Base-by-base conservation (phyloP, 2,888 invertebrate genomes). In the Mamestra brassicae region DNA sequence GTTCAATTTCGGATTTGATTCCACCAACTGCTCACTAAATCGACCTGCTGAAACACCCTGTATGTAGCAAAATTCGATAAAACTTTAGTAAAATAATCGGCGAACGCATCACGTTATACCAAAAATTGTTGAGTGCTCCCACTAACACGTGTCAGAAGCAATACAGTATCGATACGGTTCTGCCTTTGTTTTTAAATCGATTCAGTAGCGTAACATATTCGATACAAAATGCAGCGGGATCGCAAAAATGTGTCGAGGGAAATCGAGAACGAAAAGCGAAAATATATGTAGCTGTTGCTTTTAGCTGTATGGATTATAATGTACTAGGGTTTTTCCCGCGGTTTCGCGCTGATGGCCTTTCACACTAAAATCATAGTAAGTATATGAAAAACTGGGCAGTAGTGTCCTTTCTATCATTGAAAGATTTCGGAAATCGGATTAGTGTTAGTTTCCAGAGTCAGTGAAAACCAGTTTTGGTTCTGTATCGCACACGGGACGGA, bases 121-220 rank as follows among this genome's bases (percentile, higher is more conserved):
- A 63, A 68, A 63, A 80, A 17, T 68, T 45, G 55, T 68, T 60
- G 61, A 80, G 71, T 69, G 84, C 80, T 65, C 36, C 34, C 64
- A 68, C 75, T 75, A 80, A 75, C 78, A 50, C 34, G 45, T 80
- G 81, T 80, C 81, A 80, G 68, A 34, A 68, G 68, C 84, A 75
- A 81, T 75, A 71, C 65, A 55, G 58, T 71, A 57, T 80, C 84
- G 71, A 80, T 79, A 57, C 73, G 10, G 50, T n/a, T 34, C 36
- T 62, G 61, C 80, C 60, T 80, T 81, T 81, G 76, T 81, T 81
- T 84, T 76, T 61, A 80, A 80, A 84, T 81, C 71, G 76, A 81
- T 84, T 81, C 71, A 75, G 61, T 66, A 47, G 55, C 69, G 81
- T 71, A 57, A 68, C 81, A 75, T 65, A 71, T 84, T 84, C 75